Conservation (phyloP, 2,797 vertebrate genomes). For the Huso huso region DNA sequence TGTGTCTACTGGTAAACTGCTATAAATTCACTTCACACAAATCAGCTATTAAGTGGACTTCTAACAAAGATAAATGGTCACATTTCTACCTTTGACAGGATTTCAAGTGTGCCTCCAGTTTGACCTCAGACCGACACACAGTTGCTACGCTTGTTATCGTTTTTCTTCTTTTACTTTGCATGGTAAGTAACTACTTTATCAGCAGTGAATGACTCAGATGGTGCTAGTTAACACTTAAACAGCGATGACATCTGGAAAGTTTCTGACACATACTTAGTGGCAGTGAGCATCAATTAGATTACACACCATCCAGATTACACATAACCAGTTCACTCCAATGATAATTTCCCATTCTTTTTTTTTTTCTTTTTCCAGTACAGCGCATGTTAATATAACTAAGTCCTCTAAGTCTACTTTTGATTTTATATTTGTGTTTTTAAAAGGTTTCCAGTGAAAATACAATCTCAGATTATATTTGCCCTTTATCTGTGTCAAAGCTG, state of each 20-base stretch:
- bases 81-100: slow-evolving; percentile 57
- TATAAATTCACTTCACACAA: slow-evolving; percentile 34
- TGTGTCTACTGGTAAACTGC: neutral
- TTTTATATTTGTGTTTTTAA: no score
- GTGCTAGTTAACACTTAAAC: slow-evolving; percentile 49
- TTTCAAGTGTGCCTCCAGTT: slow-evolving; percentile 50
- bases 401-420: no score
- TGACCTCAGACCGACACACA: slow-evolving; percentile 35
- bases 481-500: slow-evolving; percentile 26
- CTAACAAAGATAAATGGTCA: slow-evolving; percentile 30
- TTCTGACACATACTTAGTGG: slow-evolving; percentile 43
- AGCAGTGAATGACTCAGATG: slow-evolving; percentile 57
- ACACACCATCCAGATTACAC: neutral
- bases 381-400: no score
- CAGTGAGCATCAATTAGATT: slow-evolving; percentile 35
- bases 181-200: slow-evolving; percentile 33
- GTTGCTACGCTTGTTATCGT: slow-evolving; percentile 1
- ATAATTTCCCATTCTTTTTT: neutral
- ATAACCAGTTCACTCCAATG: neutral
- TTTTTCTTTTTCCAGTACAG: no score
- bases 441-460: no score
- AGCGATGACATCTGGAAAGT: slow-evolving; percentile 58
- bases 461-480: no score
- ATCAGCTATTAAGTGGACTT: slow-evolving; percentile 20
- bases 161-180: neutral